A percentile compares a stretch with the other conserved stretches of the same genome.
These are phyloP conservation scores for Paralvinella palmiformis DNA, from an alignment of 1,140 invertebrate species.

Conservation along the genomic window DNA sequence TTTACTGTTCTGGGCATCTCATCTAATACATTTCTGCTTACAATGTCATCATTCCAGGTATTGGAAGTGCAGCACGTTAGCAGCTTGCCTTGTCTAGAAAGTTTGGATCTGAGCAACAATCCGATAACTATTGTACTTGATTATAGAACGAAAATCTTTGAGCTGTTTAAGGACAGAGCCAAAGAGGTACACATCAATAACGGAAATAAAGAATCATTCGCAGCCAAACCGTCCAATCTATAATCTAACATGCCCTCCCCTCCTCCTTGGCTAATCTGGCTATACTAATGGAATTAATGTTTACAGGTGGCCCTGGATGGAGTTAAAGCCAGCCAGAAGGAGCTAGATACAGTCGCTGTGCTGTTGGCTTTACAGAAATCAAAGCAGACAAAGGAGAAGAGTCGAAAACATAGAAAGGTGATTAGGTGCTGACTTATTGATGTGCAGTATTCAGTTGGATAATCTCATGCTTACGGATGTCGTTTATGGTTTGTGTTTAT, in stretches of 20 bases:
- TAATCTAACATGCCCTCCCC: no score
- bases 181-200: no score
- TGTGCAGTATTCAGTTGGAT: no score
- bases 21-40: no score
- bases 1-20: no score
- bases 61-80: slow-evolving; percentile 74
- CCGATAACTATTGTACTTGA: slow-evolving; percentile 78
- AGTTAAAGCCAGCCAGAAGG: slow-evolving; percentile 75
- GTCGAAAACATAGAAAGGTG: slow-evolving; percentile 16
- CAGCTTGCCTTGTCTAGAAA: slow-evolving; percentile 76
- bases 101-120: slow-evolving; percentile 79
- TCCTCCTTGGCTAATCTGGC: neutral
- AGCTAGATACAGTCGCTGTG: slow-evolving; percentile 84
- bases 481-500: no score
- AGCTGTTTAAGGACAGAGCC: slow-evolving; percentile 44
- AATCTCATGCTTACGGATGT: no score
- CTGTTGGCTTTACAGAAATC: slow-evolving; percentile 74
- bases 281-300: neutral
- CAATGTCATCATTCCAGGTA: no score
- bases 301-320: slow-evolving; percentile 67
- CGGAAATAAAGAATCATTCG: no score
- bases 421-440: no score
- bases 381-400: slow-evolving; percentile 52
- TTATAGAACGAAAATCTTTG: slow-evolving; percentile 83
- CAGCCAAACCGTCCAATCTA: no score